These are phyloP conservation scores for Enteromius trimaculatus DNA, from an alignment of 2,797 vertebrate genomes.

Conservation along the genomic window DNA sequence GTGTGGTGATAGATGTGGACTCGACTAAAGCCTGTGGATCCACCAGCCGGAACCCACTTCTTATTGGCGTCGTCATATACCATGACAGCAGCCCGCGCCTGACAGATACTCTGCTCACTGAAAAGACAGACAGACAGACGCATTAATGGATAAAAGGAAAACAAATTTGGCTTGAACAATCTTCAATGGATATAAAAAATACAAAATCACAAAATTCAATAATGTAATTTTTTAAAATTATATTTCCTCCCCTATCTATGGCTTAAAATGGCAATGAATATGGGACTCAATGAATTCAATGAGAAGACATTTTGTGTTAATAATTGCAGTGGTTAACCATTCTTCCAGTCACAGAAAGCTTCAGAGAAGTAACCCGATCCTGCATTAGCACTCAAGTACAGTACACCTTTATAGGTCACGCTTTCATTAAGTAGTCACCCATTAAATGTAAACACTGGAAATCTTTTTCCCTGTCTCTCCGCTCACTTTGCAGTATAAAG, in stretches of 20 bases:
- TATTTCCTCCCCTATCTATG: background rate
- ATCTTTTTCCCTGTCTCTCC: background rate
- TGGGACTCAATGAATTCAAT: background rate
- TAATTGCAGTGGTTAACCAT: background rate
- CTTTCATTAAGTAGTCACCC: slow-evolving; percentile 35
- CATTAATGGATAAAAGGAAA: background rate
- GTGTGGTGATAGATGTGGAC: slow-evolving; percentile 99
- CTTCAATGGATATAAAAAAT: background rate
- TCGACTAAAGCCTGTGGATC: slow-evolving; percentile 96
- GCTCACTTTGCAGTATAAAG: slow-evolving; percentile 22
- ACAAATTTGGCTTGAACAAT: background rate
- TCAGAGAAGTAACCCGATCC: slow-evolving; percentile 10
- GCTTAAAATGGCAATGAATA: background rate
- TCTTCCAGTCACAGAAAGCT: slow-evolving; percentile 8
- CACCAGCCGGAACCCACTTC: slow-evolving; percentile 98
- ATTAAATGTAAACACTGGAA: slow-evolving; percentile 34
- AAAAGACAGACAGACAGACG: background rate
- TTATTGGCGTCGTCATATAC: slow-evolving; percentile 98
- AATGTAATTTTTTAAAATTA: background rate
- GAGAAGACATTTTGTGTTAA: background rate
- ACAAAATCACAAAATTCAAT: background rate
- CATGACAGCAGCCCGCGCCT: slow-evolving; percentile 98
- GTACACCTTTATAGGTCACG: slow-evolving; percentile 25
- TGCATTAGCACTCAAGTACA: slow-evolving; percentile 14
- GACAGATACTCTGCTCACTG: slow-evolving; percentile 99